Evolutionary conservation across 2,888 invertebrate genomes (phyloP).

Genomic region (Rhingia campestris): DNA sequence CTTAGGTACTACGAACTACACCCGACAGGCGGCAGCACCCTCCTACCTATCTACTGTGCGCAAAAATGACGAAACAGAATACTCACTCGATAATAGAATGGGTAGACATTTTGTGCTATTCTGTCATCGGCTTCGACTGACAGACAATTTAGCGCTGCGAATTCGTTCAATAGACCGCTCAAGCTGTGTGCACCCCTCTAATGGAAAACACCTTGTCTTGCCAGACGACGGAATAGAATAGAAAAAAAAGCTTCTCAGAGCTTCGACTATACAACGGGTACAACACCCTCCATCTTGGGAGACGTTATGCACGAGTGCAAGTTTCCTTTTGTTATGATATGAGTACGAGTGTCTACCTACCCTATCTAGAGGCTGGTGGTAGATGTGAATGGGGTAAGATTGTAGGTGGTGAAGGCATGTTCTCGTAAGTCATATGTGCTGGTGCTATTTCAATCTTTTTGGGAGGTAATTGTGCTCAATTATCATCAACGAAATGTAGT

Average conservation of each 20-base stretch:
- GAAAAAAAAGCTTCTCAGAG: constrained; percentile 28
- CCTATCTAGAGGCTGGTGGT: constrained; percentile 3
- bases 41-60: not conserved
- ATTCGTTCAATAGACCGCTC: constrained; percentile 11
- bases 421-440: not conserved
- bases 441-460: not conserved
- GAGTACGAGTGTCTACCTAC: constrained; percentile 25
- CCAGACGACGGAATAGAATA: not conserved
- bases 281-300: constrained; percentile 3
- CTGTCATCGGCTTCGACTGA: constrained; percentile 27
- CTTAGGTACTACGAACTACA: not conserved
- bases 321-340: not conserved
- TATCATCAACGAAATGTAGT: constrained; percentile 3
- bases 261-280: not conserved
- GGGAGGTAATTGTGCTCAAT: constrained; percentile 39
- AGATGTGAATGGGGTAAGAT: not conserved
- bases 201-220: constrained; percentile 29
- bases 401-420: not conserved
- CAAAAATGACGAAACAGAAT: not conserved
- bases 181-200: not conserved
- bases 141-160: constrained; percentile 26
- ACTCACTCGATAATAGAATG: constrained; percentile 29
- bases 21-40: not conserved
- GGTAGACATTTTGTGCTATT: constrained; percentile 17
- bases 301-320: constrained; percentile 3